phyloP scores from a whole-genome alignment of 1,140 invertebrate genomes.

The Brachionus sp. region DNA sequence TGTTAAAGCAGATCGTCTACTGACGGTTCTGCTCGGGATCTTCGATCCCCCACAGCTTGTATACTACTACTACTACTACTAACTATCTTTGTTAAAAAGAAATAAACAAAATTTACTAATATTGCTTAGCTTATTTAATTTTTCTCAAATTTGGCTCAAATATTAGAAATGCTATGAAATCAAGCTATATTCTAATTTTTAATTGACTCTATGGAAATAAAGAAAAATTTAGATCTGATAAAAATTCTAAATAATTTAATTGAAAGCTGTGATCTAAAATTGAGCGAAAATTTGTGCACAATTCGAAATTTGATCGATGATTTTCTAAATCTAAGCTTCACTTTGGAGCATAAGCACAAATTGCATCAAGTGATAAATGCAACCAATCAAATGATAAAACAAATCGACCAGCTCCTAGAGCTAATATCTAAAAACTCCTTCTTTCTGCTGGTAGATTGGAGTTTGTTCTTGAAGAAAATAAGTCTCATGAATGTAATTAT shows the following conservation, averaged over 20 bases:
- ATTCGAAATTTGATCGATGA: background rate
- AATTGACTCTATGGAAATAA: background rate
- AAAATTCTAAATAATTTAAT: constrained; percentile 5
- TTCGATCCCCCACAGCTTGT: background rate
- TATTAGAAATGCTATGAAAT: too few relatives aligned
- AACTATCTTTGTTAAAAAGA: too few relatives aligned
- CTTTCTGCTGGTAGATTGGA: background rate
- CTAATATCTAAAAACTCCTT: background rate
- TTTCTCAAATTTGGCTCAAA: background rate
- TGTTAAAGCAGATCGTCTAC: background rate
- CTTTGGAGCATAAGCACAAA: background rate
- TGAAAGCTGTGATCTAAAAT: constrained; percentile 17
- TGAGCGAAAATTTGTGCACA: background rate
- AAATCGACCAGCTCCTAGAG: background rate
- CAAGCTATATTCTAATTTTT: background rate
- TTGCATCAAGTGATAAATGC: background rate
- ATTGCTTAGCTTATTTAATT: too few relatives aligned
- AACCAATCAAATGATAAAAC: background rate
- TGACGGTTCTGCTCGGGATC: background rate
- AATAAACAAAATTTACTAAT: too few relatives aligned
- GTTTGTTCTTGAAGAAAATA: background rate
- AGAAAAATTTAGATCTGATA: background rate
- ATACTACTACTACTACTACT: background rate
- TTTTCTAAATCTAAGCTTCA: background rate
- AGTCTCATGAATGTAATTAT: background rate